These are phyloP conservation scores for Lepidocolaptes lacrymiger DNA, from an alignment of 2,797 vertebrate species.

Conservation along the genomic window DNA sequence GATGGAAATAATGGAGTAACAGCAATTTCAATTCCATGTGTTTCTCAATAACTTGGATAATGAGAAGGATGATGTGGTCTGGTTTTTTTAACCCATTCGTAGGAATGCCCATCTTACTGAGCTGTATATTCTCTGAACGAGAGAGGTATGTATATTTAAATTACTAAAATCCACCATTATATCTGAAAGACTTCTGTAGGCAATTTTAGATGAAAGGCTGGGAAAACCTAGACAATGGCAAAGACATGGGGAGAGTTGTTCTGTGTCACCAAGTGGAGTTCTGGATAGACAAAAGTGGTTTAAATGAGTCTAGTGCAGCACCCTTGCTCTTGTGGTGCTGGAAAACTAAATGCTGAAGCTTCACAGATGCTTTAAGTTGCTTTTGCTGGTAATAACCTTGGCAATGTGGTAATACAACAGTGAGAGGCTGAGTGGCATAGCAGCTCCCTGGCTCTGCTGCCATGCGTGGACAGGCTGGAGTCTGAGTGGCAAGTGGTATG, in stretches of 20 bases:
- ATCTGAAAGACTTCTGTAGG: neutral
- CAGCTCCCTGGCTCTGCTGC: neutral
- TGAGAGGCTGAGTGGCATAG: neutral
- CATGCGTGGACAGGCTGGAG: neutral
- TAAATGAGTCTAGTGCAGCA: neutral
- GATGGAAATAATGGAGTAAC: neutral
- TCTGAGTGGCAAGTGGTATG: neutral
- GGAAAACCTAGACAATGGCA: neutral
- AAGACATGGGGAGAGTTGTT: neutral
- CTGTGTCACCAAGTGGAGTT: neutral
- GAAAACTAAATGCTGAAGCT: neutral
- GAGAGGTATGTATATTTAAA: neutral
- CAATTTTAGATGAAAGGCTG: neutral
- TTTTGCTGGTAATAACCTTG: neutral
- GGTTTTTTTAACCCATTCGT: neutral
- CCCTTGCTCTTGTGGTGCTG: neutral
- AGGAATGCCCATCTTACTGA: neutral
- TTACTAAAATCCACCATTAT: neutral
- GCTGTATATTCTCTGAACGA: neutral
- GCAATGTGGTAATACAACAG: neutral
- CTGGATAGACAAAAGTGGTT: neutral
- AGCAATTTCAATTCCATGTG: neutral
- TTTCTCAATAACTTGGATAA: neutral
- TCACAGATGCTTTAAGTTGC: neutral
- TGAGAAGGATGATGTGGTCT: neutral